Percentiles rank a stretch among this genome's conserved stretches.
Conservation (phyloP, 1,140 invertebrate species). For the Saccostrea echinata region DNA sequence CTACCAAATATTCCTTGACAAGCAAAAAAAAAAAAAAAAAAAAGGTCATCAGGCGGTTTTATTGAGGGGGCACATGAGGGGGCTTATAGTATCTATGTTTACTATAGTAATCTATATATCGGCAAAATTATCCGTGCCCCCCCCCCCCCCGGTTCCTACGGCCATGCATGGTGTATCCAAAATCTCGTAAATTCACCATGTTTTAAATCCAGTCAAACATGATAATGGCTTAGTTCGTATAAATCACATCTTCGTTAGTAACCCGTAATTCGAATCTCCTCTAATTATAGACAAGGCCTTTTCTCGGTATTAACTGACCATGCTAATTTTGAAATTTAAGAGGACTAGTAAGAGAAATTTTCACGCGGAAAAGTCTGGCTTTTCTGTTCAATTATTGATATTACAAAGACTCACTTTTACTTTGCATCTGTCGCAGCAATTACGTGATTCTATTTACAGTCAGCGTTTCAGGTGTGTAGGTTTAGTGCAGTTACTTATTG, state of each 20-base stretch:
- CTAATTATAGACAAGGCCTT: constrained; percentile 19
- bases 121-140: too few species aligned
- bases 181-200: neutral
- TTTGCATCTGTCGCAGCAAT: neutral
- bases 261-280: neutral
- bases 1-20: too few species aligned
- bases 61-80: too few species aligned
- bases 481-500: too few species aligned
- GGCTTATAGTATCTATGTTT: too few species aligned
- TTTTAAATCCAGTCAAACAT: constrained; percentile 16
- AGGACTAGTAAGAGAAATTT: neutral
- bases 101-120: too few species aligned
- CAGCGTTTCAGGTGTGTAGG: neutral
- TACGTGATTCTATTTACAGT: neutral
- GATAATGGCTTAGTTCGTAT: neutral
- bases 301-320: neutral
- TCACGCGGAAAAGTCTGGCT: neutral
- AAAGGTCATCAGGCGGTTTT: too few species aligned
- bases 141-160: too few species aligned
- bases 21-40: too few species aligned
- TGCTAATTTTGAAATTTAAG: constrained; percentile 21
- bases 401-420: neutral
- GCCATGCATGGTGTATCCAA: neutral
- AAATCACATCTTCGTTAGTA: constrained; percentile 22
- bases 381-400: constrained; percentile 30